These are phyloP conservation scores for Diploptera punctata DNA, from an alignment of 2,888 invertebrate genomes.

Conservation along the genomic window DNA sequence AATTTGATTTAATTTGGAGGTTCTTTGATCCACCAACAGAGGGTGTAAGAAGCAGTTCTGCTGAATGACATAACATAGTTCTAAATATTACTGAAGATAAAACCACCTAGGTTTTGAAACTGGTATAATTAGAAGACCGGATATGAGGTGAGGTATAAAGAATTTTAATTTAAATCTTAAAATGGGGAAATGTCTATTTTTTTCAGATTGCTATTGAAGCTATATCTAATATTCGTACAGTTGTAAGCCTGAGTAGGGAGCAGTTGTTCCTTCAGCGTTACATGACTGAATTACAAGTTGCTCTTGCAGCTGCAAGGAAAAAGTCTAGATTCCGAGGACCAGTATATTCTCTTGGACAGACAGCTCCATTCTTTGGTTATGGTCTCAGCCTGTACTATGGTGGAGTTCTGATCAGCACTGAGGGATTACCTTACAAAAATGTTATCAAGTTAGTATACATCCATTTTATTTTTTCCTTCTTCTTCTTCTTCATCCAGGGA, in stretches of 20 bases:
- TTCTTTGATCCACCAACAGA: no score
- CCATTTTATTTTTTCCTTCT: no score
- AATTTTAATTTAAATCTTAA: no score
- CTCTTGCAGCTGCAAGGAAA: constrained; percentile 58
- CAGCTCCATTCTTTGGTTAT: constrained; percentile 74
- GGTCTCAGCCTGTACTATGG: constrained; percentile 76
- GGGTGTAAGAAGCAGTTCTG: no score
- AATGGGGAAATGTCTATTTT: no score
- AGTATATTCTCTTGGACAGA: constrained; percentile 74
- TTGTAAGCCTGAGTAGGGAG: constrained; percentile 72
- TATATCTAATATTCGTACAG: constrained; percentile 70
- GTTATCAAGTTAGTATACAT: constrained; percentile 72
- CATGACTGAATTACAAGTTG: constrained; percentile 59
- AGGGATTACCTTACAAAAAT: constrained; percentile 65
- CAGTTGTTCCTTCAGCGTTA: constrained; percentile 66
- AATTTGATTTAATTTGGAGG: no score
- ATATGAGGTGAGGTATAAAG: no score
- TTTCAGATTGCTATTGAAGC: constrained; percentile 73
- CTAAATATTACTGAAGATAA: no score
- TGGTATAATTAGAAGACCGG: no score
- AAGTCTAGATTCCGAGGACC: constrained; percentile 69
- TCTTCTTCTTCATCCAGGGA: no score
- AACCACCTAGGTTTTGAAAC: no score
- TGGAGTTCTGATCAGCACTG: constrained; percentile 68
- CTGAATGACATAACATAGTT: no score